Percentiles rank a stretch among this genome's conserved stretches.
phyloP scores from a whole-genome alignment of 1,140 invertebrate genomes.

The Bombus breviceps region DNA sequence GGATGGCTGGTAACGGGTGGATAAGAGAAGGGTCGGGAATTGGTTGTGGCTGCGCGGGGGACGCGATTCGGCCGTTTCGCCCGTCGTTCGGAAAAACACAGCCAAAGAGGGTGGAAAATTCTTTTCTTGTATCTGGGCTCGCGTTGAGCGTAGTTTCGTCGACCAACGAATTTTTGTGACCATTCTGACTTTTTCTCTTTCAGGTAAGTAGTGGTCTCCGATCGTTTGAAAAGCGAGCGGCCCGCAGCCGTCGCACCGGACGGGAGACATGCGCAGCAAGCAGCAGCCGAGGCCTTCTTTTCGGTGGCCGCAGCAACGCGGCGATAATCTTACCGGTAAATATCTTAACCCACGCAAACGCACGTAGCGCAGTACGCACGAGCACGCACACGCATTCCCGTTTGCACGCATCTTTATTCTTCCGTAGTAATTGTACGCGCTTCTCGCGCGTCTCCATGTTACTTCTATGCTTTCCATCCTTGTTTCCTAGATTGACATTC shows the following conservation, averaged over 20 bases:
- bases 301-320: conserved; percentile 82
- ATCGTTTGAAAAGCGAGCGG: conserved; percentile 79
- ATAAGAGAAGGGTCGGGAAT: conserved; percentile 54
- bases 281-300: conserved; percentile 83
- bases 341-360: conserved; percentile 65
- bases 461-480: background rate
- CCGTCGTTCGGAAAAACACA: conserved; percentile 52
- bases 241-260: conserved; percentile 77
- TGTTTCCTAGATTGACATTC: no score
- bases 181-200: conserved; percentile 70
- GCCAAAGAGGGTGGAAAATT: conserved; percentile 32
- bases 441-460: background rate
- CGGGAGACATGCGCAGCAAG: conserved; percentile 83
- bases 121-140: background rate
- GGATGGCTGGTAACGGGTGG: conserved; percentile 65
- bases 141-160: background rate
- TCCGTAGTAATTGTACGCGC: background rate
- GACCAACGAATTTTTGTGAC: conserved; percentile 27
- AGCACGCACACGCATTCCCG: conserved; percentile 15
- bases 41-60: conserved; percentile 41
- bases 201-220: conserved; percentile 83
- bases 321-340: conserved; percentile 83
- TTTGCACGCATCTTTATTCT: background rate
- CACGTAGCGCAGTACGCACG: conserved; percentile 28
- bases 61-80: conserved; percentile 30